These are phyloP conservation scores for Oreochromis spilurus DNA, from an alignment of 2,113 vertebrate genomes.

Conservation along the genomic window DNA sequence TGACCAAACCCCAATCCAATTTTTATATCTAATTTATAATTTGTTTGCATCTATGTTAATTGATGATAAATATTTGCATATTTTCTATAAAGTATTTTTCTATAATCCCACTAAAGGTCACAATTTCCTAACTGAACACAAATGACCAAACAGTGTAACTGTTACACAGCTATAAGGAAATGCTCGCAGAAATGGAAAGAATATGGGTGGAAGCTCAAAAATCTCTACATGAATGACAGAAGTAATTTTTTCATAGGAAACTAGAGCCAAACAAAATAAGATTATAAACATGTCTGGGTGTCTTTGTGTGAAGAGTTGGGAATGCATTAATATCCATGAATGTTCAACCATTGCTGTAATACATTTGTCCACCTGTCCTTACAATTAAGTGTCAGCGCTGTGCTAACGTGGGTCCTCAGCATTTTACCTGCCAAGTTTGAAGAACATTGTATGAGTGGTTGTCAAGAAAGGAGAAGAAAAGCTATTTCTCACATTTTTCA, in stretches of 20 bases:
- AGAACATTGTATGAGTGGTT: neutral
- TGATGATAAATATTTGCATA: neutral
- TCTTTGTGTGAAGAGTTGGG: neutral
- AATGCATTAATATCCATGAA: neutral
- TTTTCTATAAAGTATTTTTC: neutral
- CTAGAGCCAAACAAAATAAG: neutral
- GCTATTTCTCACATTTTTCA: neutral
- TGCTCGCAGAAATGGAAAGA: neutral
- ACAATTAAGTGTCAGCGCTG: neutral
- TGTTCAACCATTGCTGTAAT: neutral
- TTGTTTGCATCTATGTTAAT: neutral
- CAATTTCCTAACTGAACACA: neutral
- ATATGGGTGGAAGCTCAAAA: neutral
- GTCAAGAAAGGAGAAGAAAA: neutral
- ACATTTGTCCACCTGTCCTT: neutral
- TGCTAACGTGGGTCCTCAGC: neutral
- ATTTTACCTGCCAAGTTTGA: neutral
- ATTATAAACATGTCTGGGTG: neutral
- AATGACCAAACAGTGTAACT: neutral
- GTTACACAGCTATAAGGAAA: neutral
- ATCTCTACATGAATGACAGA: neutral
- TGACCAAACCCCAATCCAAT: neutral
- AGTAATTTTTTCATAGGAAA: neutral
- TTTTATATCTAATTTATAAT: neutral
- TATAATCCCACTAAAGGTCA: neutral